These are phyloP conservation scores for Corvus moneduloides DNA, from an alignment of 2,113 vertebrate genomes.

Conservation along the genomic window DNA sequence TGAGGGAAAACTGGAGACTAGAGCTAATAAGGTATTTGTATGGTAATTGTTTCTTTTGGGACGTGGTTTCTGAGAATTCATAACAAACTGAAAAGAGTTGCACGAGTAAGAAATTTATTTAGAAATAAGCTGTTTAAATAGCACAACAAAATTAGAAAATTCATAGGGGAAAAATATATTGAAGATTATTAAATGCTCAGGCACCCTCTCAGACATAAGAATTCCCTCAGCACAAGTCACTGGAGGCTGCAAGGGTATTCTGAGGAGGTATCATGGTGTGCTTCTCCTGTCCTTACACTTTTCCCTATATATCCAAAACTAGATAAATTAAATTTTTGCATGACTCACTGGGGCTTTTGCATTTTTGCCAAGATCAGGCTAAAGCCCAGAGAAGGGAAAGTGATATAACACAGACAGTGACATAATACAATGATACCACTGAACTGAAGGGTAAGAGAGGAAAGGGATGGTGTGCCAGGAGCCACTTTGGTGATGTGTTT, in stretches of 20 bases:
- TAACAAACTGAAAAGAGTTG: background rate
- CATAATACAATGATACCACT: background rate
- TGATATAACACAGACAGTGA: background rate
- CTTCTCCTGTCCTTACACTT: background rate
- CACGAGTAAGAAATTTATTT: background rate
- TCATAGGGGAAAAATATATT: background rate
- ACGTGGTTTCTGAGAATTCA: background rate
- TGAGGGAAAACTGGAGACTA: background rate
- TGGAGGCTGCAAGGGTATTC: background rate
- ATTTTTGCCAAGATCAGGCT: background rate
- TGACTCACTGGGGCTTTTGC: background rate
- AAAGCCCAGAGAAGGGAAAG: background rate
- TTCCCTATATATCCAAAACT: background rate
- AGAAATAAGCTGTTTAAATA: conserved; percentile 21
- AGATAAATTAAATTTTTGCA: background rate
- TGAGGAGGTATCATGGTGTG: background rate
- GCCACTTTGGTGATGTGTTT: background rate
- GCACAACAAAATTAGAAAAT: background rate
- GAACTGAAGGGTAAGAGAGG: background rate
- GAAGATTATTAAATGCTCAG: background rate
- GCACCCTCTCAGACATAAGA: background rate
- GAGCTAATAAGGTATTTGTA: conserved; percentile 1
- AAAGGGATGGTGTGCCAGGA: background rate
- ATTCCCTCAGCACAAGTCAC: background rate
- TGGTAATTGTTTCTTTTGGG: conserved; percentile 40